These are phyloP conservation scores for Listrodromus nycthemerus DNA, from an alignment of 2,888 invertebrate genomes.

Conservation along the genomic window DNA sequence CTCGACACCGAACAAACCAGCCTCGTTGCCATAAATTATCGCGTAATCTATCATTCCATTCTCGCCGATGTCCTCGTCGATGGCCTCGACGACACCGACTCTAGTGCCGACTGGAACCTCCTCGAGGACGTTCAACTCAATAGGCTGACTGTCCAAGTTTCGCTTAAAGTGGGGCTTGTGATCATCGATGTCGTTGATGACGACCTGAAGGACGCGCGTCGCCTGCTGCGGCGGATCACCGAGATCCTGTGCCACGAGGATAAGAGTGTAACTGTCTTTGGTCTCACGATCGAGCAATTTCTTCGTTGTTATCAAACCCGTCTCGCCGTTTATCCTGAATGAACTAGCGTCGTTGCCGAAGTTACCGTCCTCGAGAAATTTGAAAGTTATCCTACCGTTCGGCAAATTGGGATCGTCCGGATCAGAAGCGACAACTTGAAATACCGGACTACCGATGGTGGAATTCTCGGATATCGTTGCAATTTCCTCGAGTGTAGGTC, in stretches of 20 bases:
- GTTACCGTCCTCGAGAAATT: slow-evolving; percentile 89
- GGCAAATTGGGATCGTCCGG: slow-evolving; percentile 92
- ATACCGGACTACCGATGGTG: slow-evolving; percentile 90
- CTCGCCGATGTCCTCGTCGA: slow-evolving; percentile 91
- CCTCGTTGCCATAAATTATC: slow-evolving; percentile 91
- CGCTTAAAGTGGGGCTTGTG: slow-evolving; percentile 91
- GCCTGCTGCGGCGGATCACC: slow-evolving; percentile 92
- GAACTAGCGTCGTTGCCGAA: slow-evolving; percentile 82
- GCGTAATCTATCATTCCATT: slow-evolving; percentile 91
- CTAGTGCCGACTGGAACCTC: slow-evolving; percentile 88
- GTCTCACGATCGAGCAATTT: slow-evolving; percentile 90
- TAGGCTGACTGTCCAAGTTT: slow-evolving; percentile 88
- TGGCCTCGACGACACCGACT: slow-evolving; percentile 89
- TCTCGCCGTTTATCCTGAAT: slow-evolving; percentile 84
- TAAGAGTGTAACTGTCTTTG: slow-evolving; percentile 90
- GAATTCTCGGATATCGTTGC: slow-evolving; percentile 91
- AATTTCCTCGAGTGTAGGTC: slow-evolving; percentile 89
- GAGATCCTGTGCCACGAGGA: slow-evolving; percentile 91
- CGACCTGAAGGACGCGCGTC: slow-evolving; percentile 89
- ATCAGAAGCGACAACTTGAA: slow-evolving; percentile 91
- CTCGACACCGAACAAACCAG: slow-evolving; percentile 87
- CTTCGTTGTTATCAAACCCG: slow-evolving; percentile 90
- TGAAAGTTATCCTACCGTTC: slow-evolving; percentile 90
- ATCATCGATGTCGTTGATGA: slow-evolving; percentile 91
- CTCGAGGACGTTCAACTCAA: slow-evolving; percentile 88